Evolutionary conservation across 1,140 invertebrate species (phyloP), one percentile per base, ranked within the genome.

Genomic region (Drosophila sp.): DNA sequence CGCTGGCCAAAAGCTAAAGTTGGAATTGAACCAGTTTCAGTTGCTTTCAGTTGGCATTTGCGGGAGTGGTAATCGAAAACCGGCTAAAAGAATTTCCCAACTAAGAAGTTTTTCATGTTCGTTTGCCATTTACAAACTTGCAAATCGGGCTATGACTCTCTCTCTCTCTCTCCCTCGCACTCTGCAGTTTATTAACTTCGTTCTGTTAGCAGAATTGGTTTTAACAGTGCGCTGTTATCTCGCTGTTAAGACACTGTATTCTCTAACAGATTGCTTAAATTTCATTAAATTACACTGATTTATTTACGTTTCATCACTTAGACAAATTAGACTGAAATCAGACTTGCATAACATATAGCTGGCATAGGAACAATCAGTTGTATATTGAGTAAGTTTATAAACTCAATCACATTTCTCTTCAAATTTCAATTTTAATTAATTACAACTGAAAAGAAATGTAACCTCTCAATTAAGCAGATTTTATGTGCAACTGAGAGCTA

Each of bases 31-130:
- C 81, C 82, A 86, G 82, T 86, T 86, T 86, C 9, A 46, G 71
- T 56, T 67, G 58, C 1, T 21, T 21, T 21, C 27, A 29, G n/a
- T n/a, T n/a, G 67, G 57, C 64, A 61, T 56, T 56, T 41, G 59
- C 80, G 70, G 81, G 81, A 87, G 82, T 86, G 83, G 82, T 78
- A 65, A 50, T 36, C 82, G 32, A 87, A 86, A 86, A 86, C 82
- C 83, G 82, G 83, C 78, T 89, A 76, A 87, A 53, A 80, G 80
- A 86, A 82, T 82, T 87, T 70, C 50, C 46, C 46, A 50, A 50
- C 27, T 69, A 82, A 86, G 78, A 87, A 87, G 82, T 87, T 84
- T 86, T 81, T 71, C 78, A 75, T 86, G 82, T 66, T 72, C 82
- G 71, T 75, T 89, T 86, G 82, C 78, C 82, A 87, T 87, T 86